Evolutionary conservation across 2,797 vertebrate genomes (phyloP), one percentile per base, ranked within the genome.

Genomic region (Sebastes reedi): DNA sequence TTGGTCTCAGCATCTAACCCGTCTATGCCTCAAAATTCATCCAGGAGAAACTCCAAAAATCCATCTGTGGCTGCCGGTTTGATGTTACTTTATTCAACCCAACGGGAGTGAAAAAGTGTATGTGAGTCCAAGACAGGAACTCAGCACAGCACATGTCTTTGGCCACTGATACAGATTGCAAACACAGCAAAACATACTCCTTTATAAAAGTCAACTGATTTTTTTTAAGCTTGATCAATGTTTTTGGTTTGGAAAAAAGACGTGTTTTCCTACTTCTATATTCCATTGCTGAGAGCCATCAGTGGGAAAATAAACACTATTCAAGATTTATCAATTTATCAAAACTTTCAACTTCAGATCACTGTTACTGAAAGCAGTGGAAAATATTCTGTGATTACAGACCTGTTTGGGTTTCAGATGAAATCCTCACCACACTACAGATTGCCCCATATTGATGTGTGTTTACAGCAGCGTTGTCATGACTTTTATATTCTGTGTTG

Each of bases 11-110:
- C 32, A 64, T 55, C 24, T 71, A 25, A 67, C 36, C 50, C 16
- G 62, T 75, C 67, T 36, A 36, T 66, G 46, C 67, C n/a, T 81
- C 36, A 75, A 72, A 79, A 80, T 79, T 75, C 46, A 77, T 66
- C 27, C 54, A 27, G 42, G 18, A 42, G 7, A 65, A 27, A 27
- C 27, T 70, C 78, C 5, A 74, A 58, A 66, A 75, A 67, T 60
- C 14, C 18, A 16, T 78, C 12, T 54, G 50, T 42, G 2, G 32
- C 66, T 71, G 29, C 50, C 6, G 2, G 59, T 32, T 54, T 77
- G 52, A 76, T 75, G 36, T 25, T 32, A 2, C 46, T 46, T 66
- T 30, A 58, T 75, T 66, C 7, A 65, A 80, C 22, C 27, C 59
- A 73, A 30, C 7, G 46, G 6, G 11, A 20, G n/a, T 6, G 30